Conservation (phyloP, 2,797 vertebrate species). For the Lacerta agilis region DNA sequence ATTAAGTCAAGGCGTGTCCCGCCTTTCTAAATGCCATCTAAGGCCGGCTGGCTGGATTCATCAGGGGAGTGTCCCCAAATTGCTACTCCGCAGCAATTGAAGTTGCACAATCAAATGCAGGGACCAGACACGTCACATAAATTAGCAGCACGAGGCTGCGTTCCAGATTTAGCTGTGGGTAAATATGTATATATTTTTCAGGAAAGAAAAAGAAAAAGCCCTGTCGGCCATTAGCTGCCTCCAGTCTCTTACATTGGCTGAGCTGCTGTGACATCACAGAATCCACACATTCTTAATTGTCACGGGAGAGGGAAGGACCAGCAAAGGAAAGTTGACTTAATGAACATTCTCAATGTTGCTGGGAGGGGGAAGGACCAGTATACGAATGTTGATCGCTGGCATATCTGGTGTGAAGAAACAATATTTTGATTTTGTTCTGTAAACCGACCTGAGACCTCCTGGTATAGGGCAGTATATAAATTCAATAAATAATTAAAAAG, state of each 20-base stretch:
- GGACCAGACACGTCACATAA: neutral
- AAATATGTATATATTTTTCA: neutral
- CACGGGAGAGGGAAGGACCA: neutral
- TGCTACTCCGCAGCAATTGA: neutral
- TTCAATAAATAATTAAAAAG: too few relatives aligned
- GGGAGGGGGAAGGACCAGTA: neutral
- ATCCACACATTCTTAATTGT: neutral
- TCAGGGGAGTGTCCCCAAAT: slow-evolving; percentile 9
- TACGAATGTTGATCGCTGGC: too few relatives aligned
- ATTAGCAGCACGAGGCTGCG: too few relatives aligned
- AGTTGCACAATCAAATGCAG: neutral
- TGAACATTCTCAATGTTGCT: too few relatives aligned
- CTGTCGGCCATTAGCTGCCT: neutral
- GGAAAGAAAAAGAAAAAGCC: neutral
- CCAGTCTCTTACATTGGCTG: neutral
- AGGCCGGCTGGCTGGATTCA: neutral
- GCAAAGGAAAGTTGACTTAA: too few relatives aligned
- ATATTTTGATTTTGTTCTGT: too few relatives aligned
- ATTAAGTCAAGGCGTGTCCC: slow-evolving; percentile 25
- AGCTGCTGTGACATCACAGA: neutral
- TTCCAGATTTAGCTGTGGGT: neutral
- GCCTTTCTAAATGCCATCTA: neutral
- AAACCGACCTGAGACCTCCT: too few relatives aligned
- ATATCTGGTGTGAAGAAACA: neutral
- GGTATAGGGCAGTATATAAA: too few relatives aligned